Evolutionary conservation across 1,140 invertebrate species (phyloP).

Genomic region (Calliphora vicina): DNA sequence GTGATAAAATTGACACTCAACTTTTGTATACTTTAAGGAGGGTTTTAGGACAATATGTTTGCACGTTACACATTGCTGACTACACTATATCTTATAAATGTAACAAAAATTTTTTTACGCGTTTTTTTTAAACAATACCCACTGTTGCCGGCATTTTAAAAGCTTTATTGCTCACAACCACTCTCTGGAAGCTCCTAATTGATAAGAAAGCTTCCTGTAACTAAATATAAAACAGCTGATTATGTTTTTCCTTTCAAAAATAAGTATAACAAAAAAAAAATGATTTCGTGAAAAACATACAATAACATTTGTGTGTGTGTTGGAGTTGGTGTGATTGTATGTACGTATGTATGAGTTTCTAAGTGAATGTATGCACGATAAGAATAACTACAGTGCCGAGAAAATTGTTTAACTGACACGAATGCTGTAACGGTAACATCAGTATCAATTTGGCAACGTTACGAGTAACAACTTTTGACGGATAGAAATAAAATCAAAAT

Average conservation of each 20-base stretch:
- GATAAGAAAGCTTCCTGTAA: constrained; percentile 14
- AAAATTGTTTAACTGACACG: background rate
- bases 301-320: background rate
- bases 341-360: too few relatives aligned
- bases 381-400: too few relatives aligned
- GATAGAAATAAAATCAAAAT: background rate
- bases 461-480: constrained; percentile 3
- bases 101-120: too few relatives aligned
- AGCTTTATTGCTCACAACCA: constrained; percentile 1
- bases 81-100: too few relatives aligned
- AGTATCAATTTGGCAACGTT: constrained; percentile 10
- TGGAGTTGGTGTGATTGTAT: background rate
- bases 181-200: background rate
- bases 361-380: background rate
- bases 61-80: too few relatives aligned
- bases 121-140: background rate
- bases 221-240: constrained; percentile 18
- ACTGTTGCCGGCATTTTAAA: background rate
- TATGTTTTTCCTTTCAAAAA: background rate
- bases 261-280: background rate
- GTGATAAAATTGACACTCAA: too few relatives aligned
- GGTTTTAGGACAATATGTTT: too few relatives aligned
- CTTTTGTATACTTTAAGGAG: too few relatives aligned
- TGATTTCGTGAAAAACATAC: background rate
- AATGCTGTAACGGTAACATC: constrained; percentile 1